phyloP scores from a whole-genome alignment of 2,888 invertebrate genomes.

The Epistrophe eligans region DNA sequence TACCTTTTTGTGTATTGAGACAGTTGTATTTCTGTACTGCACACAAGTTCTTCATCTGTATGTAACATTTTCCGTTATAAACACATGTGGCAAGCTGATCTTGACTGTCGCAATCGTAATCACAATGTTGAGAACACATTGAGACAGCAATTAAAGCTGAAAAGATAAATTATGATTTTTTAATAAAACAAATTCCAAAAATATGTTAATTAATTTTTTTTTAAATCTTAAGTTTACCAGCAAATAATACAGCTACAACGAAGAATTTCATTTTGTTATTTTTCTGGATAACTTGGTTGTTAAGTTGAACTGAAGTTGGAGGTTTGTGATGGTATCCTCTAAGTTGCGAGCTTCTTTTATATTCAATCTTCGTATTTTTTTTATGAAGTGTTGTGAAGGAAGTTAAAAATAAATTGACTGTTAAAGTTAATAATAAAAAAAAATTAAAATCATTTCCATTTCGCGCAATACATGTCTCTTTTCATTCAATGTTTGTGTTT shows the following conservation, averaged over 20 bases:
- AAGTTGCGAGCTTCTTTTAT: neutral
- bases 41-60: conserved; percentile 4
- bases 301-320: neutral
- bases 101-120: conserved; percentile 7
- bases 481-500: too few relatives aligned
- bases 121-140: neutral
- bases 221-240: conserved; percentile 1
- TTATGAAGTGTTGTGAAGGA: too few relatives aligned
- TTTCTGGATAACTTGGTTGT: neutral
- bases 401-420: too few relatives aligned
- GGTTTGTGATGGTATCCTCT: neutral
- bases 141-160: conserved; percentile 2
- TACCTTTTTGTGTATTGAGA: conserved; percentile 21
- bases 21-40: conserved; percentile 22
- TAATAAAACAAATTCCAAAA: neutral
- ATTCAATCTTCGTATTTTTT: neutral
- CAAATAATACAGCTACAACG: neutral
- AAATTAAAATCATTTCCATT: too few relatives aligned
- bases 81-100: conserved; percentile 19
- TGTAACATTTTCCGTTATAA: conserved; percentile 14
- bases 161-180: neutral
- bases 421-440: too few relatives aligned
- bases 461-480: too few relatives aligned
- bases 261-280: conserved; percentile 29
- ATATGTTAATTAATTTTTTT: neutral